Base-by-base conservation (phyloP, 1,140 invertebrate species). In the Melitaea cinxia region DNA sequence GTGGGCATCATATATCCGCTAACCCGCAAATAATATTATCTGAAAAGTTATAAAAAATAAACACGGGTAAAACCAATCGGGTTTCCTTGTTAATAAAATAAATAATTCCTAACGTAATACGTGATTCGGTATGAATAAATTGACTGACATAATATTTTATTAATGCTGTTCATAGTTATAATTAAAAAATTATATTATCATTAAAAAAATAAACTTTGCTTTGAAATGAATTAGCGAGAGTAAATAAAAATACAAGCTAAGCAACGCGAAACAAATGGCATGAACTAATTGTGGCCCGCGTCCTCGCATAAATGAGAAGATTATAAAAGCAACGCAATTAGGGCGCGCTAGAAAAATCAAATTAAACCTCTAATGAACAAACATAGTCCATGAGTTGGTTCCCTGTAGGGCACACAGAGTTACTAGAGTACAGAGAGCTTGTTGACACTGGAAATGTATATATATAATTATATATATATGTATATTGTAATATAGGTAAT, bases 361-460 rank as follows among this genome's bases (percentile, higher is more conserved):
- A 87, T 87, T 85, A 87, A 86, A 83, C 79, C 81, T 78, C 82
- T 87, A 87, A 87, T 85, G 84, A 87, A 87, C 80, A 85, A 85
- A 85, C 84, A 84, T 78, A 70, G 80, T 73, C 73, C 75, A 77
- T 75, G 75, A 73, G 70, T 73, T 56, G 61, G 65, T 75, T 73
- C 68, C 67, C 68, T 63, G 71, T 70, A 68, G 62, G 39, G 42
- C 33, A 63, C 47, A 73, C 33, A 81, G 79, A 54, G 54, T 73
- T 74, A 12, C 24, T 28, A 15, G 10, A 33, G 9, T 1, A 39
- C 45, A 73, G 61, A 76, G 56, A 60, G 19, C 24, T 33, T 35
- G 33, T 35, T 26, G 30, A 33, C 0, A 12, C 2, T 33, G n/a
- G 0, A 10, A 10, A 33, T 10, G 6, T 12, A 33, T 12, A 33